Evolutionary conservation across 2,797 vertebrate genomes (phyloP).

Genomic region (Melanotaenia parkinsoni): DNA sequence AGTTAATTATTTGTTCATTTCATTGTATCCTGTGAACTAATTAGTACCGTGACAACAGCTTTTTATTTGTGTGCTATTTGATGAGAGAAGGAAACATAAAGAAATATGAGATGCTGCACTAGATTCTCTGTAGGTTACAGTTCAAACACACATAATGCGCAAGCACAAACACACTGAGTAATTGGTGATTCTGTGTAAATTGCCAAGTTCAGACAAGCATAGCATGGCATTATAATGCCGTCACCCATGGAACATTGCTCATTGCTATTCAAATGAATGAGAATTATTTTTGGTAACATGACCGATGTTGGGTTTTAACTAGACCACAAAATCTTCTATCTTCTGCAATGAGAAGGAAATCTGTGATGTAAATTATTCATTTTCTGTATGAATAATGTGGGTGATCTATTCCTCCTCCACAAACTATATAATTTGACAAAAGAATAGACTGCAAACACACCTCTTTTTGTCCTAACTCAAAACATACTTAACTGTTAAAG

Average conservation of each 20-base stretch:
- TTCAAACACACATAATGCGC: slow-evolving; percentile 18
- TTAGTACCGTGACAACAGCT: not conserved
- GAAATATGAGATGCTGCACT: slow-evolving; percentile 25
- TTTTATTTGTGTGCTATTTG: slow-evolving; percentile 2
- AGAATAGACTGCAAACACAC: not conserved
- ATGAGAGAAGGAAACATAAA: slow-evolving; percentile 2
- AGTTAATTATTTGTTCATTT: not conserved
- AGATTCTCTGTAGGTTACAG: slow-evolving; percentile 39
- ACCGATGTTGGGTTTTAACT: slow-evolving; percentile 12
- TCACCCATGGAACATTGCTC: slow-evolving; percentile 49
- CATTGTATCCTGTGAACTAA: not conserved
- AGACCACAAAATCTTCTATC: slow-evolving; percentile 10
- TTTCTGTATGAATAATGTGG: slow-evolving; percentile 25
- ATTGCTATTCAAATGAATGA: slow-evolving; percentile 54
- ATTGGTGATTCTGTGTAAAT: slow-evolving; percentile 60
- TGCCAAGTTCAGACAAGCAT: slow-evolving; percentile 42
- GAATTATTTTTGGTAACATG: slow-evolving; percentile 39
- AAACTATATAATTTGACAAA: slow-evolving; percentile 1
- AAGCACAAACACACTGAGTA: slow-evolving; percentile 28
- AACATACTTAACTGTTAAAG: not conserved
- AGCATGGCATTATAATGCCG: slow-evolving; percentile 33
- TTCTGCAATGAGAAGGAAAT: slow-evolving; percentile 20
- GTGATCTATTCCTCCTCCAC: not conserved
- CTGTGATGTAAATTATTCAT: slow-evolving; percentile 33
- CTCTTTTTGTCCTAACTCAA: not conserved